Conservation (phyloP, 2,888 invertebrate genomes). For the Euplexia lucipara region DNA sequence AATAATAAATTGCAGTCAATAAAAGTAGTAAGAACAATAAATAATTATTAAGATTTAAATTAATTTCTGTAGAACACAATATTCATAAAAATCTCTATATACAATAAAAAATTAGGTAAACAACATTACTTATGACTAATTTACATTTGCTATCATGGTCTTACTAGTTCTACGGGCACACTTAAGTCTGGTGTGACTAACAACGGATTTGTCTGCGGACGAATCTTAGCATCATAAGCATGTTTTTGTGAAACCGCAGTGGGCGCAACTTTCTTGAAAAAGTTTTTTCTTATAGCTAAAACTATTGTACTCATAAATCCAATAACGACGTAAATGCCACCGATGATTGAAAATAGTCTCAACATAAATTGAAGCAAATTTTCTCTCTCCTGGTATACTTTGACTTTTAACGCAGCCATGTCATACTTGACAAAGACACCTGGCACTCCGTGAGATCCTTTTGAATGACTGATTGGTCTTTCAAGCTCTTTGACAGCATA, state of each 20-base stretch:
- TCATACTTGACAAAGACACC: constrained; percentile 99
- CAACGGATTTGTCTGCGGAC: constrained; percentile 75
- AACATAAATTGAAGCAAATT: constrained; percentile 95
- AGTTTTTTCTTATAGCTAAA: constrained; percentile 73
- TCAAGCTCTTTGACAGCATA: constrained; percentile 98
- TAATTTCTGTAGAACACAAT: constrained; percentile 33
- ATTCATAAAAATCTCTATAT: constrained; percentile 58
- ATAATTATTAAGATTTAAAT: constrained; percentile 45
- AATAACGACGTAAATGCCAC: constrained; percentile 97
- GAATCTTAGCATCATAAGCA: constrained; percentile 61
- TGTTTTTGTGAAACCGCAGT: constrained; percentile 62
- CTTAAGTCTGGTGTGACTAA: constrained; percentile 78
- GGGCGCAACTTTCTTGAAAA: constrained; percentile 68
- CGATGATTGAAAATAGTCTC: constrained; percentile 97
- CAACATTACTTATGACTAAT: constrained; percentile 45
- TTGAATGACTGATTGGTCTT: constrained; percentile 92
- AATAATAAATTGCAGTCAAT: constrained; percentile 30
- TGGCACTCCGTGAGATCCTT: constrained; percentile 97
- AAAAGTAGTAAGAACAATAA: constrained; percentile 22
- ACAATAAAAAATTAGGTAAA: constrained; percentile 56
- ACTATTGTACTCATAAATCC: constrained; percentile 88
- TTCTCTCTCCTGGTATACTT: constrained; percentile 95
- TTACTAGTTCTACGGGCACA: constrained; percentile 82
- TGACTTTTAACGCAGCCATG: constrained; percentile 96
- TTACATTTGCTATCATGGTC: constrained; percentile 76